Percentiles rank a stretch among this genome's conserved stretches.
Conservation (phyloP, 2,113 vertebrate species). For the Dasyprocta punctata region DNA sequence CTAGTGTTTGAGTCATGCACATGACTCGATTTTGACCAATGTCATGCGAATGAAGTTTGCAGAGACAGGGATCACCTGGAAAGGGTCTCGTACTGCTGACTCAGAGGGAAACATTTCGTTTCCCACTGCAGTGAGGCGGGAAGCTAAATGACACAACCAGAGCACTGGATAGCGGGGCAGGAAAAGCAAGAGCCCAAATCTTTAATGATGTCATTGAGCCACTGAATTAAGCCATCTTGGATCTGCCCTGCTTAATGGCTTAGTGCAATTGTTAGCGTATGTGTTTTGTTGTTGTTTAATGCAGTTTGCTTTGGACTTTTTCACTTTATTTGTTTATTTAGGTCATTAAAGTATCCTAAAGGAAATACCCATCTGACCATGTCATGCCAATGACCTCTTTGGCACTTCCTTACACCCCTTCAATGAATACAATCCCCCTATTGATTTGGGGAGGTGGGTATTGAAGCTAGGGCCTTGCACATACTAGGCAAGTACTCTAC, state of each 20-base stretch:
- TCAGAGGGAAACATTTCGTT: background rate
- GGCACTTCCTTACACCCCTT: background rate
- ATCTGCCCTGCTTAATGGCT: constrained; percentile 42
- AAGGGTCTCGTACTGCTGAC: background rate
- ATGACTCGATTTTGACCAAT: background rate
- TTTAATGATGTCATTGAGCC: background rate
- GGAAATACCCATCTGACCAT: background rate
- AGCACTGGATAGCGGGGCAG: background rate
- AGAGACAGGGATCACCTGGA: background rate
- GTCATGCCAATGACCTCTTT: background rate
- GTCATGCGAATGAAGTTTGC: background rate
- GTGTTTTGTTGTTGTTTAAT: background rate
- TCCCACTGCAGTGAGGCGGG: background rate
- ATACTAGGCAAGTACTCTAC: background rate
- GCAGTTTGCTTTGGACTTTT: background rate
- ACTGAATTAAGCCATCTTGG: constrained; percentile 19
- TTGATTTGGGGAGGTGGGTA: background rate
- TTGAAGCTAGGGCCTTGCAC: background rate
- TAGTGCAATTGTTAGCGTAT: background rate
- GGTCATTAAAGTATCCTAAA: background rate
- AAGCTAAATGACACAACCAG: constrained; percentile 41
- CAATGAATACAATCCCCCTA: background rate
- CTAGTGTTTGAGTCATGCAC: background rate
- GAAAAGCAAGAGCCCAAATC: background rate
- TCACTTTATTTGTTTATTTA: background rate